Conservation (phyloP, 2,888 invertebrate genomes). For the Tribolium freemani region DNA sequence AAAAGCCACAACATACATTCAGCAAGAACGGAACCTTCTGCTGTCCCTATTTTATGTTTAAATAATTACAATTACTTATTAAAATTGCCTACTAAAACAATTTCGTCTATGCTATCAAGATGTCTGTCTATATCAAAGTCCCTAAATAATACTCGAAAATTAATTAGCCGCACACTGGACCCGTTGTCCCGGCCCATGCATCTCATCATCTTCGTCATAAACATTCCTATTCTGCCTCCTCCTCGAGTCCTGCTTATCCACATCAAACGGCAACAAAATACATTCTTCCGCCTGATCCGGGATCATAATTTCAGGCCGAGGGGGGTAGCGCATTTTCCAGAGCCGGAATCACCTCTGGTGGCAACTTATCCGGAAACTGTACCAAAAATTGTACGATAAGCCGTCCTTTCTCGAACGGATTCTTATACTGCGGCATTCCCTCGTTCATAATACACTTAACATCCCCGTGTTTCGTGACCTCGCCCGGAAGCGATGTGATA, state of each 20-base stretch:
- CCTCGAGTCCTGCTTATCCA: slow-evolving; percentile 79
- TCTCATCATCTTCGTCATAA: slow-evolving; percentile 85
- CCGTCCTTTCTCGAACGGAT: slow-evolving; percentile 92
- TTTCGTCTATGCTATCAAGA: slow-evolving; percentile 22
- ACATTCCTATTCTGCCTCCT: slow-evolving; percentile 78
- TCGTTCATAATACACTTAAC: slow-evolving; percentile 91
- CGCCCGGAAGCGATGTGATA: slow-evolving; percentile 88
- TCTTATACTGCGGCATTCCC: slow-evolving; percentile 97
- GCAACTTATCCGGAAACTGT: slow-evolving; percentile 85
- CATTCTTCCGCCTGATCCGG: slow-evolving; percentile 87
- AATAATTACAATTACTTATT: slow-evolving; percentile 11
- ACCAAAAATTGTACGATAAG: slow-evolving; percentile 94
- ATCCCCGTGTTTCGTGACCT: slow-evolving; percentile 91
- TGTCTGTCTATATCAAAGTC: neutral
- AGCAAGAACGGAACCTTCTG: slow-evolving; percentile 1
- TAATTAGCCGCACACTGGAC: slow-evolving; percentile 87
- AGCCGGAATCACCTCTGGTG: slow-evolving; percentile 79
- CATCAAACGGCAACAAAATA: slow-evolving; percentile 82
- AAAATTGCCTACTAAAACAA: slow-evolving; percentile 39
- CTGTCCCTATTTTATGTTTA: slow-evolving; percentile 2
- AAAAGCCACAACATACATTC: slow-evolving; percentile 13
- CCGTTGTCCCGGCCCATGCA: slow-evolving; percentile 73
- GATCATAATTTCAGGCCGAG: slow-evolving; percentile 78
- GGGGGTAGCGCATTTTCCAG: slow-evolving; percentile 86
- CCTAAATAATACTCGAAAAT: slow-evolving; percentile 50